Conservation (phyloP, 2,888 invertebrate species). For the Hipparchia semele region DNA sequence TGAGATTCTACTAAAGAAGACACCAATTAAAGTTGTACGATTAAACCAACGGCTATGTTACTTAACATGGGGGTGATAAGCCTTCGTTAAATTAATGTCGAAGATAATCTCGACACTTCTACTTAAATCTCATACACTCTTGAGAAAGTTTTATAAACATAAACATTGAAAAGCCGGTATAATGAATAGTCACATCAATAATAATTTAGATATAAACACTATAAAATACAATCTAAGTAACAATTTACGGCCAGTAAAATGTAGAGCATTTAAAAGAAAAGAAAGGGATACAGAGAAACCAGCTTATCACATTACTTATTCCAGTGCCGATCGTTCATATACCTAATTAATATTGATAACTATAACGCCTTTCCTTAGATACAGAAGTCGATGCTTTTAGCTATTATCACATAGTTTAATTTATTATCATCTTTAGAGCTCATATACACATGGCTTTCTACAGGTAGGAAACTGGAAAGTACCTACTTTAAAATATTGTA, state of each 20-base stretch:
- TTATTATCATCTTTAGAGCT: constrained; percentile 47
- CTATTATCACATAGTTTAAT: constrained; percentile 66
- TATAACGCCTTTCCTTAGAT: constrained; percentile 70
- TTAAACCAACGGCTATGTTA: constrained; percentile 64
- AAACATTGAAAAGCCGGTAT: constrained; percentile 45
- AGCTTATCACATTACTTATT: constrained; percentile 60
- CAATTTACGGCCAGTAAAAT: constrained; percentile 29
- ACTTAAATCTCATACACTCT: constrained; percentile 45
- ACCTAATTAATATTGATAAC: constrained; percentile 71
- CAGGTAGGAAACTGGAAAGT: neutral
- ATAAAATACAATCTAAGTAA: constrained; percentile 24
- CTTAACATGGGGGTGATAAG: constrained; percentile 64
- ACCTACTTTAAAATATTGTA: constrained; percentile 3
- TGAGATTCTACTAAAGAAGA: constrained; percentile 58
- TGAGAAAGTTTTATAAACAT: constrained; percentile 45
- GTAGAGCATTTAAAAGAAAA: constrained; percentile 27
- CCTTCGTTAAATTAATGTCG: constrained; percentile 60
- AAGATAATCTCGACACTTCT: constrained; percentile 52
- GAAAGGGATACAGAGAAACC: constrained; percentile 43
- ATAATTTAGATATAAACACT: constrained; percentile 47
- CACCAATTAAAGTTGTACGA: constrained; percentile 69
- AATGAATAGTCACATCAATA: constrained; percentile 56
- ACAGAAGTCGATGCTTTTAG: constrained; percentile 78
- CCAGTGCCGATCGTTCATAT: constrained; percentile 72
- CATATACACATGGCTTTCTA: neutral